These are phyloP conservation scores for Siderastrea radians DNA, from an alignment of 92 coral and sea anemone species.

Conservation along the genomic window DNA sequence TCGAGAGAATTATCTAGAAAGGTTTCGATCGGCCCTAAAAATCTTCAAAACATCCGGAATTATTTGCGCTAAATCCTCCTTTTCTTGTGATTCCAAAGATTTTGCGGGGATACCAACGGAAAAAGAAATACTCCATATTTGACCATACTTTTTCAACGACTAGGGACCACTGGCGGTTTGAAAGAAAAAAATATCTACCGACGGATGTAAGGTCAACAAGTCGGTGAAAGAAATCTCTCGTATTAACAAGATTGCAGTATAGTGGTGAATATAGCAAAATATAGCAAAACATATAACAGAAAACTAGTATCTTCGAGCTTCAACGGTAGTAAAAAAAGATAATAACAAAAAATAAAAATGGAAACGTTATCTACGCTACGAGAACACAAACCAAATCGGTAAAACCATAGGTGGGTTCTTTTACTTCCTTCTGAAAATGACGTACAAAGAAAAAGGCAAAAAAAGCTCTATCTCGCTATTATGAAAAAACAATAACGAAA, in stretches of 20 bases:
- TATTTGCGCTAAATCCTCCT: not conserved
- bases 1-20: slow-evolving; percentile 22
- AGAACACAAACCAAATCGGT: no score
- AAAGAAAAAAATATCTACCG: not conserved
- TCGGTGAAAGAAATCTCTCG: not conserved
- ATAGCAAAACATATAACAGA: not conserved
- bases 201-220: not conserved
- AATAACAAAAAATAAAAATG: not conserved
- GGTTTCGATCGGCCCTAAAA: not conserved
- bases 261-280: not conserved
- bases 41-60: not conserved
- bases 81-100: slow-evolving; percentile 2
- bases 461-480: no score
- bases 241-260: not conserved
- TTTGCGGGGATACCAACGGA: slow-evolving; percentile 5
- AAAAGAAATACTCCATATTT: not conserved
- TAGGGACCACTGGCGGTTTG: not conserved
- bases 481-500: no score
- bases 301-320: not conserved
- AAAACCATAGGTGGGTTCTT: no score
- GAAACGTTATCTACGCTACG: no score
- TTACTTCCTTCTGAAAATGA: no score
- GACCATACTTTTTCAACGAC: not conserved
- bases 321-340: not conserved
- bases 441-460: no score